A percentile compares a stretch with the other conserved stretches of the same genome.
phyloP scores from a whole-genome alignment of 2,888 invertebrate species.

The Tetramorium bicarinatum region DNA sequence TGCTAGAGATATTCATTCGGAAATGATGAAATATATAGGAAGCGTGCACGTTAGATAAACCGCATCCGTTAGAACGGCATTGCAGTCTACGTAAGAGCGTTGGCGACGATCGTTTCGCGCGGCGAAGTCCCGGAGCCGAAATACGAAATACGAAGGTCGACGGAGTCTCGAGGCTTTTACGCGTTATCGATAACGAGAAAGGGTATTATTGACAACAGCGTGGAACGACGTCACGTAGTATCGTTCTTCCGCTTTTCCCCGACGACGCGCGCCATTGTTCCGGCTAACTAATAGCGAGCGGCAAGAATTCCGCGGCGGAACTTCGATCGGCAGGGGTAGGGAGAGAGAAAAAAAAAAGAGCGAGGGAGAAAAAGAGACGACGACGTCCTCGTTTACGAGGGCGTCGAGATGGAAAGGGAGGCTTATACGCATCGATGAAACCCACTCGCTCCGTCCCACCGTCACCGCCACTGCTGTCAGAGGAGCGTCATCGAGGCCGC shows the following conservation, averaged over 20 bases:
- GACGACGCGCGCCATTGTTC: conserved; percentile 34
- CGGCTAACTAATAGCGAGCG: conserved; percentile 39
- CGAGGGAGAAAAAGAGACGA: background rate
- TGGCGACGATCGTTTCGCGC: background rate
- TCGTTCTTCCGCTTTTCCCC: conserved; percentile 47
- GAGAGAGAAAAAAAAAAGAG: background rate
- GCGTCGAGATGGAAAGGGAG: conserved; percentile 29
- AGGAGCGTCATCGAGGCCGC: conserved; percentile 78
- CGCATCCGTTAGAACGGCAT: background rate
- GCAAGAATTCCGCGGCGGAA: conserved; percentile 3
- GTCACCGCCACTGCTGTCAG: conserved; percentile 76
- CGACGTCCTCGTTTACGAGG: conserved; percentile 38
- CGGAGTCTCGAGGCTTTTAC: conserved; percentile 3
- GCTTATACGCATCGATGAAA: conserved; percentile 46
- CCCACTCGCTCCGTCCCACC: conserved; percentile 75
- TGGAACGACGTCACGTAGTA: conserved; percentile 32
- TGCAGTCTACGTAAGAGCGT: background rate
- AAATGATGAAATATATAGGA: background rate
- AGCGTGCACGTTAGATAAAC: background rate
- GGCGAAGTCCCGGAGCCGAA: background rate
- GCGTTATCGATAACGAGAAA: conserved; percentile 44
- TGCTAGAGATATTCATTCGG: background rate
- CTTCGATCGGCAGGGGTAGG: conserved; percentile 18
- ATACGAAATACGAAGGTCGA: conserved; percentile 3
- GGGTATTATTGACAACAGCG: conserved; percentile 27